Percentiles rank a stretch among this genome's conserved stretches.
phyloP scores from a whole-genome alignment of 2,113 vertebrate genomes.

The Labrus mixtus region DNA sequence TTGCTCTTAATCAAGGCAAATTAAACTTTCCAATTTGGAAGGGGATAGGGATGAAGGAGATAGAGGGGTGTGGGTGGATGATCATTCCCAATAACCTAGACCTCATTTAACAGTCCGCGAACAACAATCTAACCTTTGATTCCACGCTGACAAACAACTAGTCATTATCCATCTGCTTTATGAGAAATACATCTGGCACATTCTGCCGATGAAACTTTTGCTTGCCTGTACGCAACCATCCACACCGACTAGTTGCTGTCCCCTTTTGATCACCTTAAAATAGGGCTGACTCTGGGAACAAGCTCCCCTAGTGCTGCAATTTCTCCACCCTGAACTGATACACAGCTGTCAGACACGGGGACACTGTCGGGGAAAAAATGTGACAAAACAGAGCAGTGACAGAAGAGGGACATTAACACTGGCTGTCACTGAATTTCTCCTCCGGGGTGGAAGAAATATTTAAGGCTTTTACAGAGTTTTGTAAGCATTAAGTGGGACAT shows the following conservation, averaged over 20 bases:
- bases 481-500: constrained; percentile 18
- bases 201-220: constrained; percentile 69
- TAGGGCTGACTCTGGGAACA: constrained; percentile 56
- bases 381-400: constrained; percentile 38
- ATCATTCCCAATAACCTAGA: constrained; percentile 82
- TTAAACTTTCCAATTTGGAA: constrained; percentile 84
- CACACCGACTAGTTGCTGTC: constrained; percentile 1
- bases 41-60: constrained; percentile 71
- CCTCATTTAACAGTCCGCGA: constrained; percentile 84
- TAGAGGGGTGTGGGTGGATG: constrained; percentile 68
- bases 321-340: constrained; percentile 54
- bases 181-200: constrained; percentile 74
- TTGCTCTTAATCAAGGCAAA: constrained; percentile 86
- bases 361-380: constrained; percentile 43
- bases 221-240: constrained; percentile 54
- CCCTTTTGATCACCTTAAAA: constrained; percentile 65
- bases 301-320: constrained; percentile 46
- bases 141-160: constrained; percentile 81
- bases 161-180: constrained; percentile 86
- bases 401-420: constrained; percentile 31
- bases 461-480: constrained; percentile 21
- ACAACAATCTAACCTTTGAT: constrained; percentile 84
- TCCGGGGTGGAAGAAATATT: constrained; percentile 11
- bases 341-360: constrained; percentile 60
- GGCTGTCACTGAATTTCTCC: constrained; percentile 29